Evolutionary conservation across 2,888 invertebrate species (phyloP).

Genomic region (Psococerastis gibbosa): DNA sequence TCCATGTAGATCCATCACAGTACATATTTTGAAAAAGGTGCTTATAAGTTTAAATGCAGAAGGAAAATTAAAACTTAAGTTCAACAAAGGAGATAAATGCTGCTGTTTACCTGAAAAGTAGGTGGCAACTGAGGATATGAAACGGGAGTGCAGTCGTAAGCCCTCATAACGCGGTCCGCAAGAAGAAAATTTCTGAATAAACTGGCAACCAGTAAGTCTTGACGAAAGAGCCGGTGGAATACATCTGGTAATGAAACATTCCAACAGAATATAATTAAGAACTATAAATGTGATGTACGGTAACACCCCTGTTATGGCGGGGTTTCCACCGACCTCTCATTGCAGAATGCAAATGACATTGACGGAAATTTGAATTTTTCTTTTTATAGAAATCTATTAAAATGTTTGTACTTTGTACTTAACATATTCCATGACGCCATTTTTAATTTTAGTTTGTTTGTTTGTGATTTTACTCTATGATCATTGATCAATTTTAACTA

Average conservation of each 20-base stretch:
- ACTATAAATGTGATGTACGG: not conserved
- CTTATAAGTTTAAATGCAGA: no score
- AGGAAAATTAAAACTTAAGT: not conserved
- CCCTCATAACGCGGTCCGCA: conserved; percentile 87
- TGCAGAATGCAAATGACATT: no score
- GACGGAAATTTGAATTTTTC: no score
- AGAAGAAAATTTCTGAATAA: conserved; percentile 92
- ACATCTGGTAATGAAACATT: conserved; percentile 37
- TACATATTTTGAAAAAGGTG: conserved; percentile 4
- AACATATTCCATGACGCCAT: no score
- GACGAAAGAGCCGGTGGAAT: conserved; percentile 91
- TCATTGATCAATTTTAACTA: no score
- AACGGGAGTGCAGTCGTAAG: conserved; percentile 94
- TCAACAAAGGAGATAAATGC: not conserved
- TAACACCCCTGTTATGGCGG: no score
- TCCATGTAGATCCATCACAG: conserved; percentile 1
- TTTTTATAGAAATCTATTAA: no score
- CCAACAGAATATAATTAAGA: conserved; percentile 4
- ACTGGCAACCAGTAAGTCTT: conserved; percentile 95
- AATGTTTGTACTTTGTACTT: no score
- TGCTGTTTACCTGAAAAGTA: conserved; percentile 45
- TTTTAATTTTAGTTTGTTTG: no score
- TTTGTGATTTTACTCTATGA: no score
- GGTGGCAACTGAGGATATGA: conserved; percentile 81
- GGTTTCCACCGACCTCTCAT: no score